Evolutionary conservation across 2,113 vertebrate species (phyloP).

Genomic region (Athene noctua): DNA sequence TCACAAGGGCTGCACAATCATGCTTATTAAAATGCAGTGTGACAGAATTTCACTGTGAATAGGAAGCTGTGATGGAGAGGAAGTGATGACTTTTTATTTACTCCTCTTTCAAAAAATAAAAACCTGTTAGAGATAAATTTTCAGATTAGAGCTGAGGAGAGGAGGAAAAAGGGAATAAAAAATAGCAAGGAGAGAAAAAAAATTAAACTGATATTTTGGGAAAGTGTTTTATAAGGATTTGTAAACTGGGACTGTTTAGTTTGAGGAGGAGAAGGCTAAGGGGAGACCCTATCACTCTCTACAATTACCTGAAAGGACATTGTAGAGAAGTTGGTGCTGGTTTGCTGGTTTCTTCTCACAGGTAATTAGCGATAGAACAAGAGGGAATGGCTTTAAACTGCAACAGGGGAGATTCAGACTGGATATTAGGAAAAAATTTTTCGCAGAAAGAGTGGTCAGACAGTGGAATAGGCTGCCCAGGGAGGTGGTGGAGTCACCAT

Average conservation of each 20-base stretch:
- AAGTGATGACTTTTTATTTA: background rate
- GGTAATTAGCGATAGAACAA: too few relatives aligned
- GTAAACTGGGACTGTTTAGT: background rate
- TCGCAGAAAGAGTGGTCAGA: too few relatives aligned
- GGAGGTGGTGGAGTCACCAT: too few relatives aligned
- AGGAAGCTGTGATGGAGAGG: background rate
- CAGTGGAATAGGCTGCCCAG: too few relatives aligned
- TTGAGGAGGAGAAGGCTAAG: too few relatives aligned
- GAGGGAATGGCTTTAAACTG: too few relatives aligned
- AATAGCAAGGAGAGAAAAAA: background rate
- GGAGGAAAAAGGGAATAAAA: background rate
- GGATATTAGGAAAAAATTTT: too few relatives aligned
- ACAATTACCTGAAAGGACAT: too few relatives aligned
- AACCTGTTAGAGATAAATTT: background rate
- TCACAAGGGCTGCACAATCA: background rate
- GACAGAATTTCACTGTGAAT: background rate
- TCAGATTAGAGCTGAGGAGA: background rate
- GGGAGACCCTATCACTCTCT: too few relatives aligned
- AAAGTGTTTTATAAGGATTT: background rate
- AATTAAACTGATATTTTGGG: background rate
- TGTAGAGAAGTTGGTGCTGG: too few relatives aligned
- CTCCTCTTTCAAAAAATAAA: background rate
- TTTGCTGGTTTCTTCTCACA: too few relatives aligned
- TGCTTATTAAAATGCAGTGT: background rate
- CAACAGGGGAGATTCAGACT: too few relatives aligned